Percentiles rank a stretch among this genome's conserved stretches.
Conservation (phyloP, 1,140 invertebrate genomes). For the Eriocheir sinensis region DNA sequence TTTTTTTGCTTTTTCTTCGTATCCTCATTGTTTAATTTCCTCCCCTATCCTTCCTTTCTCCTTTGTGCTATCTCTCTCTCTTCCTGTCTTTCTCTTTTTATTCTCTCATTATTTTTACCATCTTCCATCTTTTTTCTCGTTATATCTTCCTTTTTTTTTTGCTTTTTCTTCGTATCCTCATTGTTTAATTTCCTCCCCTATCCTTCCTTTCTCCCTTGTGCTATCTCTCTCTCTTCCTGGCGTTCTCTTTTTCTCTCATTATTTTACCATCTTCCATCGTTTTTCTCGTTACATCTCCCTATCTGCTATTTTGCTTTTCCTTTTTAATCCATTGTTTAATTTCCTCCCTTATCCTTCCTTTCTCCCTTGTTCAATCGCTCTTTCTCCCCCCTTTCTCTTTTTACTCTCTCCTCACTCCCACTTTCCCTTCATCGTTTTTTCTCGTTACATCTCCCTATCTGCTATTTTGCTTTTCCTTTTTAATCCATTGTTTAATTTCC, state of each 20-base stretch:
- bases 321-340: background rate
- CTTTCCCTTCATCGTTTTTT: background rate
- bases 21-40: background rate
- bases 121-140: no score
- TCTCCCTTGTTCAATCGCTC: background rate
- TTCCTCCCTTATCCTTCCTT: background rate
- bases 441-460: background rate
- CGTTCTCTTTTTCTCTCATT: background rate
- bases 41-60: background rate
- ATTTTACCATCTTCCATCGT: background rate
- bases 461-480: no score
- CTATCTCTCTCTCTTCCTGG: background rate
- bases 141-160: no score
- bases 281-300: background rate
- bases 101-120: no score
- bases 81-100: no score
- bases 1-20: background rate
- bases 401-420: background rate
- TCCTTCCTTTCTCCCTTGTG: no score
- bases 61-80: no score
- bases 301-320: background rate
- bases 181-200: no score
- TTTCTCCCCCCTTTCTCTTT: background rate
- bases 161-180: no score
- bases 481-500: no score